Percentiles rank a stretch among this genome's conserved stretches.
Conservation (phyloP, 2,113 vertebrate genomes). For the Cathartes aura region DNA sequence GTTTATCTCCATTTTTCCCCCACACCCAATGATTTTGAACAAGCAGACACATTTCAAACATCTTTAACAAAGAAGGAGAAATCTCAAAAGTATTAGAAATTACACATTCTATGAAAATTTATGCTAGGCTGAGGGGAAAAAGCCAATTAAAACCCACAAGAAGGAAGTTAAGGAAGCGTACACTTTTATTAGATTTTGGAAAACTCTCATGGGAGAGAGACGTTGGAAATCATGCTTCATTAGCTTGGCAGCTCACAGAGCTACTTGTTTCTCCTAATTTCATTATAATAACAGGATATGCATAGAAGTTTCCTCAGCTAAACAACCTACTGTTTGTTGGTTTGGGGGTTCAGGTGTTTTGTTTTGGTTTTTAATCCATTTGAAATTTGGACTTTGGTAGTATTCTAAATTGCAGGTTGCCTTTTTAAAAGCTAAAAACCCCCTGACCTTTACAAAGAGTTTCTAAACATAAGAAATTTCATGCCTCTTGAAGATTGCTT, state of each 20-base stretch:
- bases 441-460: slow-evolving; percentile 14
- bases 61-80: background rate
- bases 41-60: background rate
- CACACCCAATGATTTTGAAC: background rate
- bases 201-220: background rate
- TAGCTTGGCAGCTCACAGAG: slow-evolving; percentile 26
- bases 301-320: background rate
- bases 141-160: slow-evolving; percentile 41
- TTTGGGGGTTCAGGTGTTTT: background rate
- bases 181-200: slow-evolving; percentile 33
- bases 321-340: background rate
- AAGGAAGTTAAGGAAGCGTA: slow-evolving; percentile 18
- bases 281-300: background rate
- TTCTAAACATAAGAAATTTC: slow-evolving; percentile 42
- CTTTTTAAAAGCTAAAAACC: background rate
- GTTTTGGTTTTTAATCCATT: background rate
- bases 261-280: slow-evolving; percentile 44
- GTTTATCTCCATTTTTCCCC: background rate
- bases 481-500: slow-evolving; percentile 32
- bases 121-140: background rate
- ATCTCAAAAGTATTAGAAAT: slow-evolving; percentile 21
- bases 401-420: background rate
- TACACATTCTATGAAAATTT: slow-evolving; percentile 2
- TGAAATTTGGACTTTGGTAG: background rate
- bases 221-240: slow-evolving; percentile 33